phyloP scores from a whole-genome alignment of 2,113 vertebrate genomes.

The Nannospalax galili region DNA sequence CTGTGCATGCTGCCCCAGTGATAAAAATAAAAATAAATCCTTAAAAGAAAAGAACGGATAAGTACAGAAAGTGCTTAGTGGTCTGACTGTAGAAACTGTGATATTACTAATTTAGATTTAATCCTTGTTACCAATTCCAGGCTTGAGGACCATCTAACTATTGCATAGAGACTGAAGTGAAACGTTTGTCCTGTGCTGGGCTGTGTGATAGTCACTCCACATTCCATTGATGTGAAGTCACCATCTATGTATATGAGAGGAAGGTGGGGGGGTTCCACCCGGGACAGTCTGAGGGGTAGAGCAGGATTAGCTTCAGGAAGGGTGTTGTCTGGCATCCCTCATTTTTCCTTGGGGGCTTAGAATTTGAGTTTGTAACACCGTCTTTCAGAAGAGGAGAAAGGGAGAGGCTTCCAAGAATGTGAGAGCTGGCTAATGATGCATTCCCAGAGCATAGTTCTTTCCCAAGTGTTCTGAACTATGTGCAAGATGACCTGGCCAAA shows the following conservation, averaged over 20 bases:
- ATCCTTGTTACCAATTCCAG: neutral
- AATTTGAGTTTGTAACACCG: conserved; percentile 18
- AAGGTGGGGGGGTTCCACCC: too few species aligned
- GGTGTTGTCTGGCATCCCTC: neutral
- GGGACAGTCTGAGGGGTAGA: neutral
- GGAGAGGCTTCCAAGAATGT: neutral
- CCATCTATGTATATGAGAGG: neutral
- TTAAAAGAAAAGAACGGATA: neutral
- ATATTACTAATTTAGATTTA: neutral
- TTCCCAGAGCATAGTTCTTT: neutral
- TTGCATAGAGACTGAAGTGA: neutral
- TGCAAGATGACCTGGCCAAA: neutral
- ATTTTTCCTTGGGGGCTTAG: neutral
- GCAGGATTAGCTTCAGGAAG: neutral
- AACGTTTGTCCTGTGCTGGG: conserved; percentile 14
- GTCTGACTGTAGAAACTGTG: neutral
- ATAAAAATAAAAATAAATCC: neutral
- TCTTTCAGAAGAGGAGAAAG: neutral
- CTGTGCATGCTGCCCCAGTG: too few species aligned
- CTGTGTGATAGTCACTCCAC: neutral
- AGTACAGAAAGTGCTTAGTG: neutral
- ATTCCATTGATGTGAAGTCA: neutral
- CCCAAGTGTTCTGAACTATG: conserved; percentile 20
- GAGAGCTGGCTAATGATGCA: conserved; percentile 18
- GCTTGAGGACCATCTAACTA: neutral